Evolutionary conservation across 2,797 vertebrate species (phyloP), one percentile per base, ranked within the genome.

Genomic region (Mus minutoides): DNA sequence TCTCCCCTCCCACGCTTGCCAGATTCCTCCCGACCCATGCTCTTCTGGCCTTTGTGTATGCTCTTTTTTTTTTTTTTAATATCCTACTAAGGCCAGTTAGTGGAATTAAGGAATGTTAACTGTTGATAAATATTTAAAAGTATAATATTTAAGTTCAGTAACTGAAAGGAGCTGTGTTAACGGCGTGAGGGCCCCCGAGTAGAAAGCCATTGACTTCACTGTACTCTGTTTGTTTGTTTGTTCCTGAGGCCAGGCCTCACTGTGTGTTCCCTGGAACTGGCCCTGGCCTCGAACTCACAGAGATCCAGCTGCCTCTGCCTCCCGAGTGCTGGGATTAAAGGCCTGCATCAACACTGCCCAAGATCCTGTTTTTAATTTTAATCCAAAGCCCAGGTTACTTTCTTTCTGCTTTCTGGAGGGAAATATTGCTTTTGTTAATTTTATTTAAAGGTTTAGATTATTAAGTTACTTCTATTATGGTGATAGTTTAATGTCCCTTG

Each of bases 301-400:
- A 79, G 31, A n/a, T 79, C 4, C 19, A 3, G 17, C 78, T 56
- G 52, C 78, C 34, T 56, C 52, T 80, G 54, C n/a, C 54, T 58
- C 78, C 34, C 0, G 6, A 80, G 34, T 8, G 3, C 78, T 56
- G 34, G 34, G 54, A 29, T 58, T 82, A 58, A 58, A 82, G 79
- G 22, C 2, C 2, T 40, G n/a, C 1, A 1, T 7, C 54, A 60
- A 6, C 13, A 60, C n/a, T 37, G 56, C n/a, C 22, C 21, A 37
- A n/a, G 14, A 1, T 85, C 14, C 1, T 60, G 34, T 94, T 95
- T 96, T 82, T 34, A 77, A 7, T 73, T 87, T 73, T 54, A 60
- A 89, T 80, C 29, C 56, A 95, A 92, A 94, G 43, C 17, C 69
- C 64, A 56, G 49, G 67, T 94, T 56, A 79, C 58, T 92, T 92